Conservation (phyloP, 1,140 invertebrate genomes). For the Psix sp. region DNA sequence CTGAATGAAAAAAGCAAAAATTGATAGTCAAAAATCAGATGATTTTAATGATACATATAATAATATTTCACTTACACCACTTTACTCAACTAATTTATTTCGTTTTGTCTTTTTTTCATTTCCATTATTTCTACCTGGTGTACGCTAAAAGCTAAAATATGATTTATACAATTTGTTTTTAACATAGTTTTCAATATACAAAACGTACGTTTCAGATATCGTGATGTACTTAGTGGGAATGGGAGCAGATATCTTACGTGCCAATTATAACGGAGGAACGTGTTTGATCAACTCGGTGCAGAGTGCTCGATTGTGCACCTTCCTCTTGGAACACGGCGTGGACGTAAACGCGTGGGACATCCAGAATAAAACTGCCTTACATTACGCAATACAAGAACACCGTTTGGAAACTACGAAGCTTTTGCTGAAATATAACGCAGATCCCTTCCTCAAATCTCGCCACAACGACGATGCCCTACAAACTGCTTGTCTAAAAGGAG, state of each 20-base stretch:
- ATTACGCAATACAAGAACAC: slow-evolving; percentile 95
- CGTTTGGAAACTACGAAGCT: slow-evolving; percentile 90
- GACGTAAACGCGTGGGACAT: slow-evolving; percentile 92
- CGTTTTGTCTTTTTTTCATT: too few species aligned
- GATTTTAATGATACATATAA: not conserved
- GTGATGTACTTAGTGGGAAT: slow-evolving; percentile 87
- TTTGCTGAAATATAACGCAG: slow-evolving; percentile 87
- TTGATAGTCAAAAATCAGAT: too few species aligned
- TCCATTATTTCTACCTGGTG: too few species aligned
- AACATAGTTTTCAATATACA: not conserved
- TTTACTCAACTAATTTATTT: too few species aligned
- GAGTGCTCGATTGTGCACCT: slow-evolving; percentile 87
- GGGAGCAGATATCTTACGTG: slow-evolving; percentile 89
- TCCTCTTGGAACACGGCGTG: slow-evolving; percentile 86
- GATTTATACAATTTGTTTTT: too few species aligned
- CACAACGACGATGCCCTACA: slow-evolving; percentile 94
- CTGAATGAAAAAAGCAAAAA: not conserved
- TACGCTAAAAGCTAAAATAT: too few species aligned
- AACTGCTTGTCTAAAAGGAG: slow-evolving; percentile 92
- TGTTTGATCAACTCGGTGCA: slow-evolving; percentile 96
- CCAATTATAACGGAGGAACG: slow-evolving; percentile 95
- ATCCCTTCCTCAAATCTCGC: slow-evolving; percentile 85
- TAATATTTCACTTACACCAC: too few species aligned
- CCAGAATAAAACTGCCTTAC: slow-evolving; percentile 93
- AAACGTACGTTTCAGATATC: slow-evolving; percentile 66